Evolutionary conservation across 1,140 invertebrate genomes (phyloP).

Genomic region (Calephelis nemesis): DNA sequence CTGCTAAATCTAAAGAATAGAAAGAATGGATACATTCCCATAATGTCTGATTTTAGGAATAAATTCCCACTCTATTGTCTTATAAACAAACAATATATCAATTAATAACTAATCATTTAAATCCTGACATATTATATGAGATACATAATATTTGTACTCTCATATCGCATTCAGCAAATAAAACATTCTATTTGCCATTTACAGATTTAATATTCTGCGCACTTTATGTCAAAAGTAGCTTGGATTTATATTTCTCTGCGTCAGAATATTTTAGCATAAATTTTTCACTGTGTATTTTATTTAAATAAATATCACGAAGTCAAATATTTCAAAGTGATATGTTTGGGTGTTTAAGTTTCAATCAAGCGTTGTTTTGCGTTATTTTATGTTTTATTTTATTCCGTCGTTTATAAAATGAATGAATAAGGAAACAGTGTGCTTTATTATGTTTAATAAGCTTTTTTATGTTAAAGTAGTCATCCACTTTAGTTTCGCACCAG

Average conservation of each 20-base stretch:
- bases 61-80: no score
- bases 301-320: conserved; percentile 13
- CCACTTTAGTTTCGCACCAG: no score
- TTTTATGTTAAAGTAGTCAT: no score
- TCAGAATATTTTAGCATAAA: conserved; percentile 24
- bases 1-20: no score
- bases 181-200: conserved; percentile 25
- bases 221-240: conserved; percentile 24
- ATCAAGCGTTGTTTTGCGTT: background rate
- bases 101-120: no score
- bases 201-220: conserved; percentile 25
- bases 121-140: no score
- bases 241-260: conserved; percentile 21
- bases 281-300: conserved; percentile 15
- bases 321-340: conserved; percentile 4
- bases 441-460: no score
- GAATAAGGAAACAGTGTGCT: background rate
- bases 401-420: background rate
- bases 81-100: no score
- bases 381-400: background rate
- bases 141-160: no score
- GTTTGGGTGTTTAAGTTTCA: background rate
- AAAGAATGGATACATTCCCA: no score
- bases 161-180: conserved; percentile 24
- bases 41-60: no score